Conservation (phyloP, 2,888 invertebrate species). For the Oithona nana region DNA sequence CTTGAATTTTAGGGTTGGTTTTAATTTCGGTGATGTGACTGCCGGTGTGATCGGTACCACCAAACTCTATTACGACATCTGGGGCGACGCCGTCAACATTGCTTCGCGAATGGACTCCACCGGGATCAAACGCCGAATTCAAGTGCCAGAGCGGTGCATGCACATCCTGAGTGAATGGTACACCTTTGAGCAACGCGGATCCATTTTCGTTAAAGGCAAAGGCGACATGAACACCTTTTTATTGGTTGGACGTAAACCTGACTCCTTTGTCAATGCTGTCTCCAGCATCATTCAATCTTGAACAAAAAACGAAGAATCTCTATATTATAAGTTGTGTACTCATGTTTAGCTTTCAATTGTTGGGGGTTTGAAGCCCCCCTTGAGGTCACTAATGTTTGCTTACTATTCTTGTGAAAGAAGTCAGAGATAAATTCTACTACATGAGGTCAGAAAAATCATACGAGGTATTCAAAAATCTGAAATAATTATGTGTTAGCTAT, state of each 20-base stretch:
- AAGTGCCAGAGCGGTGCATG: slow-evolving; percentile 56
- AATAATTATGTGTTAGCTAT: too few relatives aligned
- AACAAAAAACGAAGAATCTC: too few relatives aligned
- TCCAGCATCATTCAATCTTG: background rate
- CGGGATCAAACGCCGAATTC: slow-evolving; percentile 65
- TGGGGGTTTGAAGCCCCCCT: too few relatives aligned
- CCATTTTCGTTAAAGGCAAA: slow-evolving; percentile 89
- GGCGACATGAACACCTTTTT: slow-evolving; percentile 83
- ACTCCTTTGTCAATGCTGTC: background rate
- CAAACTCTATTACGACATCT: slow-evolving; percentile 89
- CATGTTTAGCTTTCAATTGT: too few relatives aligned
- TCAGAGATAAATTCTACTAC: too few relatives aligned
- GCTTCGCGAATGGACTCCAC: slow-evolving; percentile 94
- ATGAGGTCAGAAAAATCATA: too few relatives aligned
- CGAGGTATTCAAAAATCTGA: too few relatives aligned
- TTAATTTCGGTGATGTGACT: slow-evolving; percentile 84
- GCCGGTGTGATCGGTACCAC: slow-evolving; percentile 89
- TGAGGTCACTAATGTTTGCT: too few relatives aligned
- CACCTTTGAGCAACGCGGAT: slow-evolving; percentile 75
- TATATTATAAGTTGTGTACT: too few relatives aligned
- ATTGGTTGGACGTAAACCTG: slow-evolving; percentile 24
- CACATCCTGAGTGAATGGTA: slow-evolving; percentile 49
- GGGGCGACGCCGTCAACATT: slow-evolving; percentile 96
- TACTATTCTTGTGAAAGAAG: too few relatives aligned
- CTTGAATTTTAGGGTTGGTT: slow-evolving; percentile 34